phyloP scores from a whole-genome alignment of 92 coral and sea anemone species.

The Paragorgia papillata region DNA sequence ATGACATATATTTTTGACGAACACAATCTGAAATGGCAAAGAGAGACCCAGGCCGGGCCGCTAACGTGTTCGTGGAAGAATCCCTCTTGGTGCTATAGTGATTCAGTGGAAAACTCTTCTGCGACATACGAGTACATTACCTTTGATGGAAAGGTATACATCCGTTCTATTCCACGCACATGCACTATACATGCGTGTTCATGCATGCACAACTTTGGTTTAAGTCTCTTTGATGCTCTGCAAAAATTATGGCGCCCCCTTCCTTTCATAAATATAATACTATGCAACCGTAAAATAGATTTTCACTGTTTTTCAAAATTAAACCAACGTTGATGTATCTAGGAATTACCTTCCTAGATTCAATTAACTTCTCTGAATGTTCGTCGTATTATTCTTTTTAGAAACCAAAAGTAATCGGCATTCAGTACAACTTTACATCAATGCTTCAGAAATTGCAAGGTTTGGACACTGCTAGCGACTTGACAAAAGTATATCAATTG shows the following conservation, averaged over 20 bases:
- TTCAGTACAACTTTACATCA: conserved; percentile 7
- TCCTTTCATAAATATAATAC: too few species aligned
- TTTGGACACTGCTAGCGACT: not conserved
- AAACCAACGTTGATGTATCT: too few species aligned
- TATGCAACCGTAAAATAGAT: too few species aligned
- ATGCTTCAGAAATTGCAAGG: conserved; percentile 1
- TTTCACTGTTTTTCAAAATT: too few species aligned
- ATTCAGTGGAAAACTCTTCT: not conserved
- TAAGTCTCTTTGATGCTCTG: too few species aligned
- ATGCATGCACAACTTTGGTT: too few species aligned
- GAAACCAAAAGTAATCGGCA: not conserved
- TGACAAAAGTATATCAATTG: conserved; percentile 2
- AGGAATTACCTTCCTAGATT: too few species aligned
- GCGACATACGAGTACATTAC: not conserved
- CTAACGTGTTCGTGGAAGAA: not conserved
- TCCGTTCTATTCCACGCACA: too few species aligned
- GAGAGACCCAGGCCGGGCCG: not conserved
- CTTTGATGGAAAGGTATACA: not conserved
- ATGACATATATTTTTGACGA: not conserved
- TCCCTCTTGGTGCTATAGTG: not conserved
- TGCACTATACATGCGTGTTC: too few species aligned
- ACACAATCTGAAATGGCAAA: not conserved
- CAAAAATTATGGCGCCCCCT: too few species aligned
- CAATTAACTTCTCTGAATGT: too few species aligned
- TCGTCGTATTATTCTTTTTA: not conserved